Base-by-base conservation (phyloP, 2,797 vertebrate species). In the Otolemur crassicaudatus region DNA sequence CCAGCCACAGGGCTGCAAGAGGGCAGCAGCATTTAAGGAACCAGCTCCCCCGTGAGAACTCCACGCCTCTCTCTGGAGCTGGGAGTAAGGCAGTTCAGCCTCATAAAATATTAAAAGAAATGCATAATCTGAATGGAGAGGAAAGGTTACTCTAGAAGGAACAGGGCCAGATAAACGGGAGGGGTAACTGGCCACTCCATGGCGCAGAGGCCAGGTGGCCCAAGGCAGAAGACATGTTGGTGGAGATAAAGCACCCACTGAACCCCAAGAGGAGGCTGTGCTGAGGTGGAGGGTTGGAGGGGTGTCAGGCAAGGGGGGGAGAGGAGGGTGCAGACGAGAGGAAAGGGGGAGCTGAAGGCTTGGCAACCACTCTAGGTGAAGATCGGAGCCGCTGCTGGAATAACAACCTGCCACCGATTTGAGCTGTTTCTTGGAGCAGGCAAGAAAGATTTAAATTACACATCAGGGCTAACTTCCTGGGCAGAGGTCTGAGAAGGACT, bases 21-120 rank as follows among this genome's bases (percentile, higher is more conserved):
- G 40, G 75, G 95, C 93, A 93, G 87, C 88, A 65, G 97, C 82
- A 46, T 96, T 98, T 96, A 97, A 97, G 75, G 95, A 91, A 97
- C 94, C 91, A 97, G 91, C 97, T 76, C 95, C 40, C 16, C 19
- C 61, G 96, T 49, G 37, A 93, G 91, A 96, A 95, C 96, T 97
- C 96, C 37, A 79, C 91, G 95, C 97, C 97, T 92, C 94, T 91
- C 96, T 95, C 3, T 0, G 23, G 96, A 97, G 97, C 82, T 40
- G 80, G 96, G 85, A 58, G 77, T 29, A 83, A 98, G 88, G 94
- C 37, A 95, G 95, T 93, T 95, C 79, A 34, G 91, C 92, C 83
- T 98, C 96, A 97, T 97, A 97, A 97, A 98, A 98, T 95, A 98
- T 98, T 98, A 97, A 98, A 97, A 92, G 95, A 92, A 91, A 94